Base-by-base conservation (phyloP, 1,140 invertebrate species). In the Zeugodacus cucurbitae region DNA sequence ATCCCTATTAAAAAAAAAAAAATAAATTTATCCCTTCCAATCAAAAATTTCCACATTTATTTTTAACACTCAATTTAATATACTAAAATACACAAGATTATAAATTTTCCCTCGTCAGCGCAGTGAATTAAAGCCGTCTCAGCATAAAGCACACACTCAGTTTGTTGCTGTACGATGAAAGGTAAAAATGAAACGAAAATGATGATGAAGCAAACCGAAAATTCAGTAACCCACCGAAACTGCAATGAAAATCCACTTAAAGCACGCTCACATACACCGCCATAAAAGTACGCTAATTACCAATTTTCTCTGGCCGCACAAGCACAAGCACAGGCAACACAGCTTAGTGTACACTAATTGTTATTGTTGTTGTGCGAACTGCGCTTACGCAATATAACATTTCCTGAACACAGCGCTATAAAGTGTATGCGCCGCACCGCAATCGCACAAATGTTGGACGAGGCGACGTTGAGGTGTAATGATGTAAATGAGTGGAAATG, bases 221-320 rank as follows among this genome's bases (percentile, higher is more conserved):
- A 34, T 32, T 17, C 26, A 67, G 29, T 34, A 67, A 67, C 5
- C 29, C n/a, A 22, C 58, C 58, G n/a, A 26, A 74, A 74, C 32
- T 34, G 34, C 67, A 74, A 74, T 74, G 32, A 41, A 74, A 74
- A 37, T 74, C 17, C 67, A 20, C 32, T 74, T 41, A 32, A 22
- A 3, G 32, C 67, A 10, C 67, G 4, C 67, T 14, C 29, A 14
- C 37, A 74, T 20, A 74, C 34, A 22, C 82, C 10, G 44, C 82
- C 82, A 57, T 59, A 86, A 86, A 86, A 20, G 48, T 57, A 59
- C 57, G 41, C 41, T 86, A 86, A 86, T 86, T 86, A 57, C 82
- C 82, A 34, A 32, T 57, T 32, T 86, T 57, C 3, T 44, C 29
- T 29, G 48, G 48, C 44, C 57, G 48, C 32, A 57, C 57, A 54